These are phyloP conservation scores for Crossocerus cetratus DNA, from an alignment of 2,888 invertebrate species.

Conservation along the genomic window DNA sequence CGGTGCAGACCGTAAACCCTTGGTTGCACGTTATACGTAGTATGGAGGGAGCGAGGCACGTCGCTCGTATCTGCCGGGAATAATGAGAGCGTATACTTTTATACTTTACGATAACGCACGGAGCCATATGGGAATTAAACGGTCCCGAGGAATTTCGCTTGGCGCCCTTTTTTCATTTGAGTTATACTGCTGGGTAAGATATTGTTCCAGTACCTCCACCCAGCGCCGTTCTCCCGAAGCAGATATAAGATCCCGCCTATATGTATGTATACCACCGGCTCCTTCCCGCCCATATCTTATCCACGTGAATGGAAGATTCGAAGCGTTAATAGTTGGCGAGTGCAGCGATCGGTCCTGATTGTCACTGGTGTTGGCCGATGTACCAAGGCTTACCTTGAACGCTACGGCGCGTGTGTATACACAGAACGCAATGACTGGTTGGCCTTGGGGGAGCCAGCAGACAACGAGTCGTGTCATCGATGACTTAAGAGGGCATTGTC, in stretches of 20 bases:
- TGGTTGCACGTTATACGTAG: constrained; percentile 2
- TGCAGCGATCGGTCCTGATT: too few species aligned
- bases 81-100: constrained; percentile 13
- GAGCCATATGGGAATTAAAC: constrained; percentile 4
- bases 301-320: too few species aligned
- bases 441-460: too few species aligned
- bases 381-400: too few species aligned
- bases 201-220: not conserved
- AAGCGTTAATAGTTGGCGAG: too few species aligned
- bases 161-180: not conserved
- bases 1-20: constrained; percentile 11
- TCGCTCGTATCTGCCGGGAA: not conserved
- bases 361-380: too few species aligned
- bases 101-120: constrained; percentile 5
- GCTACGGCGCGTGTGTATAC: too few species aligned
- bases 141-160: not conserved
- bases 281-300: too few species aligned
- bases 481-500: constrained; percentile 29
- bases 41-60: not conserved
- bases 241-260: too few species aligned
- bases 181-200: not conserved
- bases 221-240: too few species aligned
- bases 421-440: too few species aligned
- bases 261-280: too few species aligned
- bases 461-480: constrained; percentile 20